Conservation (phyloP, 2,888 invertebrate genomes). For the Drosophila infuscata region DNA sequence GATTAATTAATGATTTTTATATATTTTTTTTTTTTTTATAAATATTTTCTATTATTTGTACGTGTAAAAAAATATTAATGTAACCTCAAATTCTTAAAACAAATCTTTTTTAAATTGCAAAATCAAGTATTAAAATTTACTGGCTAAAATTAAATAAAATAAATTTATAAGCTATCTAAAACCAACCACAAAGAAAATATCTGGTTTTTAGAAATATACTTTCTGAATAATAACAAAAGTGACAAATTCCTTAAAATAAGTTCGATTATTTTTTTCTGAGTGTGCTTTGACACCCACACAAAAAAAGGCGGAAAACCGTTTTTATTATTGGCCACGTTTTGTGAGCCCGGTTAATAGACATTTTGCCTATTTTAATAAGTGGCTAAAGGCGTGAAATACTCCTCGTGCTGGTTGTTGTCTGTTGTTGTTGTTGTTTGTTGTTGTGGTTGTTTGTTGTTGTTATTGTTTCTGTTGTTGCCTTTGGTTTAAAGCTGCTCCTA, state of each 20-base stretch:
- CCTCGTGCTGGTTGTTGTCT: slow-evolving; percentile 13
- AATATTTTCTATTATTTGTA: too few relatives aligned
- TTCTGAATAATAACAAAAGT: background rate
- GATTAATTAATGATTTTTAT: too few relatives aligned
- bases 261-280: background rate
- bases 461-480: slow-evolving; percentile 9
- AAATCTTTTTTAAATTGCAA: too few relatives aligned
- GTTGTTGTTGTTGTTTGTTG: background rate
- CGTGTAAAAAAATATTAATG: too few relatives aligned
- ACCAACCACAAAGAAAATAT: background rate
- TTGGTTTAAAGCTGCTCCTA: slow-evolving; percentile 47
- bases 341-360: slow-evolving; percentile 65
- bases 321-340: slow-evolving; percentile 45
- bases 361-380: slow-evolving; percentile 82
- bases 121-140: too few relatives aligned
- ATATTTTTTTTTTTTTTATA: too few relatives aligned
- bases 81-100: too few relatives aligned
- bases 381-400: slow-evolving; percentile 82
- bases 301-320: slow-evolving; percentile 23
- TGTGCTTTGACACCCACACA: slow-evolving; percentile 41
- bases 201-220: background rate
- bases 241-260: background rate
- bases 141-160: too few relatives aligned
- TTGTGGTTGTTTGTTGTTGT: slow-evolving; percentile 1
- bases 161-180: too few relatives aligned